Evolutionary conservation across 2,888 invertebrate genomes (phyloP).

Genomic region (Polia nebulosa): DNA sequence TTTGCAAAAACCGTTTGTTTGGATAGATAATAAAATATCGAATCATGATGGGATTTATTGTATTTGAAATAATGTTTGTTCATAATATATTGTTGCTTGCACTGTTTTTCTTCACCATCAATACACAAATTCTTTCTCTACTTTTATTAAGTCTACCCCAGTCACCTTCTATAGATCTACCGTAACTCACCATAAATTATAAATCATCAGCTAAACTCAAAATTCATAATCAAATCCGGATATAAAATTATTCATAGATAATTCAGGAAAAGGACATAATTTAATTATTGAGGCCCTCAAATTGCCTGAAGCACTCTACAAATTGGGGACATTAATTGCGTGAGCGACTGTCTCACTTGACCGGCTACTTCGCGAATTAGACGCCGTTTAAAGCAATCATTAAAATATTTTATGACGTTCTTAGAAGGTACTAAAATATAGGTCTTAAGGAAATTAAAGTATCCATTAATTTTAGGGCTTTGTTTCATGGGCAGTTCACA

Average conservation of each 20-base stretch:
- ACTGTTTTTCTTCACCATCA: neutral
- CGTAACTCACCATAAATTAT: constrained; percentile 22
- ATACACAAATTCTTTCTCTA: neutral
- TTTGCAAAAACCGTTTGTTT: too few species aligned
- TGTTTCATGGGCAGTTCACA: neutral
- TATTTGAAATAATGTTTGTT: too few species aligned
- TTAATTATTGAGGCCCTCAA: constrained; percentile 61
- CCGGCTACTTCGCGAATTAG: constrained; percentile 55
- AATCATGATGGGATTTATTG: too few species aligned
- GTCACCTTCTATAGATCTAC: neutral
- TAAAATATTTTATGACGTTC: constrained; percentile 49
- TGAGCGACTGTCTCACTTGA: constrained; percentile 58
- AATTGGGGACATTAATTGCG: constrained; percentile 67
- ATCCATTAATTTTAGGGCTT: constrained; percentile 15
- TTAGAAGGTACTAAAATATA: constrained; percentile 32
- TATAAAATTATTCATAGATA: constrained; percentile 59
- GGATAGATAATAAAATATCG: too few species aligned
- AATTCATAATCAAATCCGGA: constrained; percentile 45
- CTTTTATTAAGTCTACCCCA: neutral
- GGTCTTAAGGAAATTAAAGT: constrained; percentile 21
- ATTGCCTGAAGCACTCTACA: constrained; percentile 66
- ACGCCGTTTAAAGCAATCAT: constrained; percentile 49
- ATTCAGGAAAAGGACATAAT: constrained; percentile 59
- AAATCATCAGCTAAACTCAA: constrained; percentile 29
- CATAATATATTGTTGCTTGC: too few species aligned